These are phyloP conservation scores for Bubo scandiacus DNA, from an alignment of 2,113 vertebrate species.

Conservation along the genomic window DNA sequence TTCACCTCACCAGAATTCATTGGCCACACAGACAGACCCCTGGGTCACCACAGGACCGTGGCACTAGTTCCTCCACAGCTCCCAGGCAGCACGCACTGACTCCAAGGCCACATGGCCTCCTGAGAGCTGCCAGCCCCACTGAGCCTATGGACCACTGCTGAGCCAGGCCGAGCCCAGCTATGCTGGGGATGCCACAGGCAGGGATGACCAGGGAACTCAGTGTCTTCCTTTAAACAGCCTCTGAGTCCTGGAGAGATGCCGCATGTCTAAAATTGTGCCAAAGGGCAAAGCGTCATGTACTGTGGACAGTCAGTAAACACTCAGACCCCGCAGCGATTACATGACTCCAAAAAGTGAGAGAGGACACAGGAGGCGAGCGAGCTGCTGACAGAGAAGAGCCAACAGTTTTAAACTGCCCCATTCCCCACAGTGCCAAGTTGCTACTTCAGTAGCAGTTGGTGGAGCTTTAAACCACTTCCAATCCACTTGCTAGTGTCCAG, in stretches of 20 bases:
- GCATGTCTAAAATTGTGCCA: neutral
- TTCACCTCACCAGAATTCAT: neutral
- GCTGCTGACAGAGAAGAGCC: constrained; percentile 23
- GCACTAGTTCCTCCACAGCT: neutral
- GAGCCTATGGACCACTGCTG: neutral
- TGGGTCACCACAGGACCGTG: rapidly evolving
- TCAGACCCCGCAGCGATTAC: rapidly evolving
- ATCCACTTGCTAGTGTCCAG: neutral
- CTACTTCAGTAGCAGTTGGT: constrained; percentile 24
- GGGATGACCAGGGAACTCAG: neutral
- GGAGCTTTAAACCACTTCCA: constrained; percentile 31
- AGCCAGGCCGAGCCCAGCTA: rapidly evolving
- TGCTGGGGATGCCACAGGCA: neutral
- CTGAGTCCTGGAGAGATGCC: neutral
- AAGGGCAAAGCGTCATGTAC: neutral
- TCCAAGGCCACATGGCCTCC: neutral
- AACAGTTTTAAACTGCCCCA: neutral
- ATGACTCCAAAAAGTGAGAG: neutral
- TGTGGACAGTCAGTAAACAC: neutral
- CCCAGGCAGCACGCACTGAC: neutral
- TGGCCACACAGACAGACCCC: neutral
- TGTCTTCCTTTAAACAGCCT: neutral
- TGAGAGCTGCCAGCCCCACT: neutral
- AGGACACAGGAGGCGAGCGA: neutral
- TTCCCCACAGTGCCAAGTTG: neutral